Conservation (phyloP, 1,140 invertebrate species). For the Panulirus ornatus region DNA sequence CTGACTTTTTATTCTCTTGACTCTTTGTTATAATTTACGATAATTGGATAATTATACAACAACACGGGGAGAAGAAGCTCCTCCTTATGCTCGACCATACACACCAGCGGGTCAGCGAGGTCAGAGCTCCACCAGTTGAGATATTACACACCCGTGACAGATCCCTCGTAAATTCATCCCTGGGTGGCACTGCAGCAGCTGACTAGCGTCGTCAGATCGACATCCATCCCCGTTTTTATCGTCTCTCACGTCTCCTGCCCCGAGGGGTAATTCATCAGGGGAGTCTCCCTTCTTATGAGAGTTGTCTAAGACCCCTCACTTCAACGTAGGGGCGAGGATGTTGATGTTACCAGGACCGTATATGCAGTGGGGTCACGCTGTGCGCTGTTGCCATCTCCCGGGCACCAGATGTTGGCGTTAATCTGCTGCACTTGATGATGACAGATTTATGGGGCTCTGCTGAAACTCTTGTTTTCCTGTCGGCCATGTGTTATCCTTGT, state of each 20-base stretch:
- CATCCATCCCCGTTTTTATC: background rate
- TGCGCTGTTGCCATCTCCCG: background rate
- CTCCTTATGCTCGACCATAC: background rate
- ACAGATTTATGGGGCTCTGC: constrained; percentile 6
- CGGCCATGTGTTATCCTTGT: background rate
- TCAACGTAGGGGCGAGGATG: no score
- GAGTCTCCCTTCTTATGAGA: no score
- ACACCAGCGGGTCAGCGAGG: background rate
- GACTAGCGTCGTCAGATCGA: constrained; percentile 2
- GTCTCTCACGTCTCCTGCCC: background rate
- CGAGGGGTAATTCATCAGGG: no score
- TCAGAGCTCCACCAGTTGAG: background rate
- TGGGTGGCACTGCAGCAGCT: background rate
- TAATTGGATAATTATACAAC: constrained; percentile 46
- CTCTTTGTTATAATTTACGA: constrained; percentile 36
- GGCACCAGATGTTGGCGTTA: constrained; percentile 5
- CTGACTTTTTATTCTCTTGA: constrained; percentile 12
- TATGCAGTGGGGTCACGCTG: no score
- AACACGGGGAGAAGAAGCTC: background rate
- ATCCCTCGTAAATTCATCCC: background rate
- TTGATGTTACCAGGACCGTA: no score
- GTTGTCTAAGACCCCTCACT: no score
- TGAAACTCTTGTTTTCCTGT: constrained; percentile 10
- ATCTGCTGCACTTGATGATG: constrained; percentile 10
- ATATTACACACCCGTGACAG: constrained; percentile 6